Conservation (phyloP, 2,113 vertebrate genomes). For the Meriones unguiculatus region DNA sequence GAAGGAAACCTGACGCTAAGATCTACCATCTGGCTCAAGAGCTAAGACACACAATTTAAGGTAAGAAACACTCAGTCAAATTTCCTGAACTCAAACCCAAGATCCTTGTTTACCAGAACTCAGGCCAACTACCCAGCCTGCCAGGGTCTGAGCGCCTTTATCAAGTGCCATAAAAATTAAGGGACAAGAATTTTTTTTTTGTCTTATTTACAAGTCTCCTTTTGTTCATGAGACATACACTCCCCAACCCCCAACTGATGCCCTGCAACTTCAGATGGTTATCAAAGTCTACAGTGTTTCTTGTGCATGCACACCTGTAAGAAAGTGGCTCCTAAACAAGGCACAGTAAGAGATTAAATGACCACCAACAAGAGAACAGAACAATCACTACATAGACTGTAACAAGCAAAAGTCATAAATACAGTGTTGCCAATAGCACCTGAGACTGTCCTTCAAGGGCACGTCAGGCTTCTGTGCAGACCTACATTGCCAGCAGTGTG, state of each 20-base stretch:
- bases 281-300: not conserved
- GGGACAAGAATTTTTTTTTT: not conserved
- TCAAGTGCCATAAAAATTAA: constrained; percentile 27
- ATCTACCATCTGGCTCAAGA: not conserved
- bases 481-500: not conserved
- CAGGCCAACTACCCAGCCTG: not conserved
- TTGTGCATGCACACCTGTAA: not conserved
- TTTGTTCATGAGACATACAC: not conserved
- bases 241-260: not conserved
- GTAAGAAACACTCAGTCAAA: not conserved
- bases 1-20: not conserved
- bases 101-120: not conserved
- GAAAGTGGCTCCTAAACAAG: not conserved
- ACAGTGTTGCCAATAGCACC: no score
- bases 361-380: not conserved
- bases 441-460: not conserved
- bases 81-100: not conserved
- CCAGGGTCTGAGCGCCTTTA: not conserved
- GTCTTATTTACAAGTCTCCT: not conserved
- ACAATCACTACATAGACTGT: not conserved
- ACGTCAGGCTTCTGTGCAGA: not conserved
- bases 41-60: not conserved
- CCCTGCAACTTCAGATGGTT: not conserved
- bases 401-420: not conserved
- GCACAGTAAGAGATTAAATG: not conserved